Conservation (phyloP, 2,888 invertebrate species). For the Dryocosmus kuriphilus region DNA sequence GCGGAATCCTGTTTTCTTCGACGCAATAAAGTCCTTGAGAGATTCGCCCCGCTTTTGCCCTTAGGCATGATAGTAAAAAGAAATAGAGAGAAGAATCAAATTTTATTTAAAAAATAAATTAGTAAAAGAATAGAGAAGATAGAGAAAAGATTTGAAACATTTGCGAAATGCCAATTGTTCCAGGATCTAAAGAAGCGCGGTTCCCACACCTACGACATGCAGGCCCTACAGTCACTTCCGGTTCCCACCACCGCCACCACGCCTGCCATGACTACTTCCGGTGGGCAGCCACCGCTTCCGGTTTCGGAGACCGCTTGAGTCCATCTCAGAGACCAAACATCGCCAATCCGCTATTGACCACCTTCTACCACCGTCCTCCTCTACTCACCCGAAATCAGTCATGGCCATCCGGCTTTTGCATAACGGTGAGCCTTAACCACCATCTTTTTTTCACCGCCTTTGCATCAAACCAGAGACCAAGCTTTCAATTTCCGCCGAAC, state of each 20-base stretch:
- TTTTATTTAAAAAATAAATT: background rate
- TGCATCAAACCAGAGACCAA: slow-evolving; percentile 51
- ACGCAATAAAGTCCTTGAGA: slow-evolving; percentile 4
- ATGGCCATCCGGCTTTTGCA: slow-evolving; percentile 68
- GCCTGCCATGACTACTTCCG: slow-evolving; percentile 75
- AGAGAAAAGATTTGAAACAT: slow-evolving; percentile 63
- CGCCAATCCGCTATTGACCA: slow-evolving; percentile 61
- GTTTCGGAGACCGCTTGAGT: slow-evolving; percentile 76
- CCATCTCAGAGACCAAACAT: slow-evolving; percentile 65
- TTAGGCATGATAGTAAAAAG: slow-evolving; percentile 38
- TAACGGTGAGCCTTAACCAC: slow-evolving; percentile 71
- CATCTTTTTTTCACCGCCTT: slow-evolving; percentile 46
- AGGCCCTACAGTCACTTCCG: slow-evolving; percentile 77
- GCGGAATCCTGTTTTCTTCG: slow-evolving; percentile 38
- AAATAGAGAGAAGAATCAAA: slow-evolving; percentile 41
- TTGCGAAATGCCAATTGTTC: slow-evolving; percentile 75
- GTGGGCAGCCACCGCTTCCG: slow-evolving; percentile 67
- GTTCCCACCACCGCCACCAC: slow-evolving; percentile 67
- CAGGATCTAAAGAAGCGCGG: slow-evolving; percentile 78
- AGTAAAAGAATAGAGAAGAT: slow-evolving; percentile 38
- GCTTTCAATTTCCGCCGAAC: background rate
- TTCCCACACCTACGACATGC: slow-evolving; percentile 77
- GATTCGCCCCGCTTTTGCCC: slow-evolving; percentile 19
- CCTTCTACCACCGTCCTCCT: slow-evolving; percentile 64
- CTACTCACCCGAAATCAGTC: slow-evolving; percentile 64